A percentile compares a stretch with the other conserved stretches of the same genome.
phyloP scores from a whole-genome alignment of 2,113 vertebrate species.

The Pholis gunnellus region DNA sequence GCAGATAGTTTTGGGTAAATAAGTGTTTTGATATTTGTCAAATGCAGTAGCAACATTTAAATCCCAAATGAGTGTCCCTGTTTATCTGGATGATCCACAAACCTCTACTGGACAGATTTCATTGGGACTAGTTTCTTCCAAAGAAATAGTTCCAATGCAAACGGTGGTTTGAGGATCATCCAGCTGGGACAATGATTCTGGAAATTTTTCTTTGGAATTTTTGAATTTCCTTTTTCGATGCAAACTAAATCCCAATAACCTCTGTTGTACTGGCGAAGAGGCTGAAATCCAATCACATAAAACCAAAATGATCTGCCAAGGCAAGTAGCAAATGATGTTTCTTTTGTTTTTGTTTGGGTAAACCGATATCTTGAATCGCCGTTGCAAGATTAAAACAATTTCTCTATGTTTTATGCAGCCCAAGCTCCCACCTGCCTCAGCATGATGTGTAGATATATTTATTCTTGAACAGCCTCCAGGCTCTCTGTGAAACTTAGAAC shows the following conservation, averaged over 20 bases:
- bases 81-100: not conserved
- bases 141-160: not conserved
- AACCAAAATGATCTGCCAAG: not conserved
- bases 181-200: not conserved
- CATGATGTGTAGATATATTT: slow-evolving; percentile 22
- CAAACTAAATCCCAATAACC: not conserved
- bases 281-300: not conserved
- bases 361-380: not conserved
- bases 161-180: not conserved
- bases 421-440: slow-evolving; percentile 41
- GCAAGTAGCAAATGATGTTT: not conserved
- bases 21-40: not conserved
- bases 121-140: not conserved
- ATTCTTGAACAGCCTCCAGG: slow-evolving; percentile 13
- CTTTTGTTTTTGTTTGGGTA: not conserved
- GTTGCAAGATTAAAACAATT: not conserved
- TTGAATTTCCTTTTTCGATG: not conserved
- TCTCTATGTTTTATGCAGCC: not conserved
- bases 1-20: not conserved
- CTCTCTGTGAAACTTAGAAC: slow-evolving; percentile 27
- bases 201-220: not conserved
- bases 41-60: not conserved
- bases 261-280: not conserved
- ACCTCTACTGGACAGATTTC: not conserved
- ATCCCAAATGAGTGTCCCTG: not conserved